Conservation (phyloP, 92 coral and sea anemone species). For the Pocillopora grandis region DNA sequence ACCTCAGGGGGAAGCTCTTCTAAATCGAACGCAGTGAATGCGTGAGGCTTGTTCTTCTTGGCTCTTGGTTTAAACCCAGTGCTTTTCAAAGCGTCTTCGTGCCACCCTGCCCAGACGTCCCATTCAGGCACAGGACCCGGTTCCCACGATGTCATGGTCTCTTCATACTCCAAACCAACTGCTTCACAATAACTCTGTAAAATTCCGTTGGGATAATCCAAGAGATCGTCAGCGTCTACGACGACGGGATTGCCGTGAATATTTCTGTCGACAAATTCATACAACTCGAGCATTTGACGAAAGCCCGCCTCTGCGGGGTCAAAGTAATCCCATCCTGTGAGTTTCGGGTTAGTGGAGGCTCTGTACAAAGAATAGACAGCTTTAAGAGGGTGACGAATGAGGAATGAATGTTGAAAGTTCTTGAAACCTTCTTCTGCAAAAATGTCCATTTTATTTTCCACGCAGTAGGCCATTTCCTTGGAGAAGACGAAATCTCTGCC, state of each 20-base stretch:
- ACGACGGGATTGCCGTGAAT: slow-evolving; percentile 70
- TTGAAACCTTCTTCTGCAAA: slow-evolving; percentile 80
- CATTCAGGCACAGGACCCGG: slow-evolving; percentile 91
- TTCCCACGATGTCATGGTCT: slow-evolving; percentile 91
- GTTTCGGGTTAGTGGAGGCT: slow-evolving; percentile 86
- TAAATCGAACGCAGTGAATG: slow-evolving; percentile 28
- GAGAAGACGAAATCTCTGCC: slow-evolving; percentile 86
- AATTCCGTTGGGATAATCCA: slow-evolving; percentile 76
- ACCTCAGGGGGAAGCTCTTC: slow-evolving; percentile 67
- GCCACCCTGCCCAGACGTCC: slow-evolving; percentile 96
- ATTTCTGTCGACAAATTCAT: slow-evolving; percentile 71
- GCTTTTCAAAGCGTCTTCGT: slow-evolving; percentile 86
- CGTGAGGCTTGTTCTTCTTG: slow-evolving; percentile 25
- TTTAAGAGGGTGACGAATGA: slow-evolving; percentile 85
- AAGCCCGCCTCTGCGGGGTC: slow-evolving; percentile 91
- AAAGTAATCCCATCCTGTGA: slow-evolving; percentile 96
- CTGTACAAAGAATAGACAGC: slow-evolving; percentile 82
- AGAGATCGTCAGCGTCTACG: slow-evolving; percentile 95
- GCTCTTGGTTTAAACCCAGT: slow-evolving; percentile 73
- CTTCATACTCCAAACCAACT: slow-evolving; percentile 74
- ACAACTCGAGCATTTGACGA: slow-evolving; percentile 84
- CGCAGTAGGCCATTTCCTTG: slow-evolving; percentile 92
- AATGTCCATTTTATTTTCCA: slow-evolving; percentile 75
- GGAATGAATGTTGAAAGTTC: slow-evolving; percentile 78
- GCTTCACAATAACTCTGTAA: slow-evolving; percentile 92